Percentiles rank a stretch among this genome's conserved stretches.
These are phyloP conservation scores for Butastur rufipennis DNA, from an alignment of 2,113 vertebrate genomes.

Conservation along the genomic window DNA sequence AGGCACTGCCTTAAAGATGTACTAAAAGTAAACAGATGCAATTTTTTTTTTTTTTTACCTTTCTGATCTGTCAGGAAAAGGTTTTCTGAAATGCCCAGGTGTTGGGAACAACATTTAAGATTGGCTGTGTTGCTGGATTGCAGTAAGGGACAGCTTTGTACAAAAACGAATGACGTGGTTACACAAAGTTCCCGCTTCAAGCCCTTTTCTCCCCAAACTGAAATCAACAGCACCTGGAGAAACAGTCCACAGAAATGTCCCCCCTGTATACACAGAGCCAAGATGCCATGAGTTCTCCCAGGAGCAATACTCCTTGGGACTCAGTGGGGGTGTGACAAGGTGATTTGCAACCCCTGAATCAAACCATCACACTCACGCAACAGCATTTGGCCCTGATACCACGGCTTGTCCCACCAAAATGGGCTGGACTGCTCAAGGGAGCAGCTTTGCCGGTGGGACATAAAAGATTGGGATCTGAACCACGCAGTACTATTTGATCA, in stretches of 20 bases:
- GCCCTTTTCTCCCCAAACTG: neutral
- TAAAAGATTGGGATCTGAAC: neutral
- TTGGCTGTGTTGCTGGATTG: neutral
- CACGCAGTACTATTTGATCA: neutral
- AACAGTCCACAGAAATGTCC: neutral
- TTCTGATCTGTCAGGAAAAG: neutral
- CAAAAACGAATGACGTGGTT: accelerated
- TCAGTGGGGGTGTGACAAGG: neutral
- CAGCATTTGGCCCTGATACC: neutral
- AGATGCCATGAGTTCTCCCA: neutral
- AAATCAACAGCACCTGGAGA: neutral
- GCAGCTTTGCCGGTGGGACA: neutral
- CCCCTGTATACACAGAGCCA: neutral
- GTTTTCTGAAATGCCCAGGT: neutral
- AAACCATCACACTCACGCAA: neutral
- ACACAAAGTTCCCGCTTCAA: neutral
- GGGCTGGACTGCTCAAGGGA: neutral
- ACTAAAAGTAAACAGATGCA: neutral
- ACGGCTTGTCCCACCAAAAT: neutral
- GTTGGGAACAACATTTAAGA: neutral
- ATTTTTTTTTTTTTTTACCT: neutral
- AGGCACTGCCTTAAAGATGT: neutral
- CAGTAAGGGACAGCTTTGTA: neutral
- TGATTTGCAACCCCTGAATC: neutral
- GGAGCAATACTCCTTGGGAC: neutral